Evolutionary conservation across 2,888 invertebrate genomes (phyloP), one percentile per base, ranked within the genome.

Genomic region (Agrilus biguttatus): DNA sequence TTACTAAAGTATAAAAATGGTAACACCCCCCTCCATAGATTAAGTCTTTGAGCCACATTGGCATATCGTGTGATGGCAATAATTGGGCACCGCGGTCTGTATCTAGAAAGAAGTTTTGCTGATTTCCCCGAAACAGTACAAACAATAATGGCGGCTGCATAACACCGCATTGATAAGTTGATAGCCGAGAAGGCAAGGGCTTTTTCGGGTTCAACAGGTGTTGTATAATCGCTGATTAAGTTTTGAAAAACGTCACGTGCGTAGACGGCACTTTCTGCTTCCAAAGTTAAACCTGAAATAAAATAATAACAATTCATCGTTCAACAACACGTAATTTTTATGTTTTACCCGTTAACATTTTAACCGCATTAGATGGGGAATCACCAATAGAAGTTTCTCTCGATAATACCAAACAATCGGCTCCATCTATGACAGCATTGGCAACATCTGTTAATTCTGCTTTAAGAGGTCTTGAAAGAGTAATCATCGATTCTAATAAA

Each of bases 361-460:
- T 70, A 33, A 83, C 74, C 49, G 86, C 77, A 54, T 86, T 80
- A 48, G 89, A 57, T 6, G 82, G 81, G 59, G 80, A 81, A 19
- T 74, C 73, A 40, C 85, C 84, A 60, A 83, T 81, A 21, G 84
- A 82, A 1, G 83, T 83, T 61, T 86, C 84, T 47, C 83, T 81
- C n/a, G 81, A 77, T 59, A 93, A 72, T 75, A 92, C 79, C 41
- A 92, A 78, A 54, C 89, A 89, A 63, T 92, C 92, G 35, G 81
- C 83, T 5, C 92, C 92, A 65, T 93, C 92, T 17, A 91, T 68
- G 36, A 95, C 79, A 10, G 90, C 80, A 65, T 92, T 92, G 17
- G 90, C 91, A n/a, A 93, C 87, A 61, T 92, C 91, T 14, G 83
- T 78, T n/a, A 79, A 74, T 66, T 87, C 86, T 12, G 85, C 81